Percentiles rank a stretch among this genome's conserved stretches.
phyloP scores from a whole-genome alignment of 2,888 invertebrate species.

The Thalpophila matura region DNA sequence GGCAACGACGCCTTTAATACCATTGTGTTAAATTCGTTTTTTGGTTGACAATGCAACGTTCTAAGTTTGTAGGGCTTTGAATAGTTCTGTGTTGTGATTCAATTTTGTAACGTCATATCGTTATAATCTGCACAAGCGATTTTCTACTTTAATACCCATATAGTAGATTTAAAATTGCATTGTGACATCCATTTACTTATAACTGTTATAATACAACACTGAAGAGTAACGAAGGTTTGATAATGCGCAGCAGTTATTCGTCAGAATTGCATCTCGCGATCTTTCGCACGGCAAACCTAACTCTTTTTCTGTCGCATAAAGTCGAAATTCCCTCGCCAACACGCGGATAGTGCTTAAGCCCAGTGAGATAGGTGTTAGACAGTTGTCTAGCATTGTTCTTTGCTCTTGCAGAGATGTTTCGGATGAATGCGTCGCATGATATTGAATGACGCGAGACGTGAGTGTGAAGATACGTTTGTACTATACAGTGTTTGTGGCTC shows the following conservation, averaged over 20 bases:
- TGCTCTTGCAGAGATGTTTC: slow-evolving; percentile 67
- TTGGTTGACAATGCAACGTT: slow-evolving; percentile 68
- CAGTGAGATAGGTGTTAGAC: slow-evolving; percentile 71
- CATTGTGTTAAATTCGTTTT: slow-evolving; percentile 74
- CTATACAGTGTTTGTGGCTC: slow-evolving; percentile 43
- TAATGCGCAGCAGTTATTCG: slow-evolving; percentile 74
- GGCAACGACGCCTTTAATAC: slow-evolving; percentile 64
- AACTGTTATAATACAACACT: slow-evolving; percentile 16
- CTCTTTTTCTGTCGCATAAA: slow-evolving; percentile 52
- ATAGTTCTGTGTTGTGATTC: slow-evolving; percentile 56
- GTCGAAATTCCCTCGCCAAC: slow-evolving; percentile 46
- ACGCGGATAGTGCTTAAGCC: slow-evolving; percentile 55
- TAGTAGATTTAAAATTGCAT: not conserved
- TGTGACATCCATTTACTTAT: not conserved
- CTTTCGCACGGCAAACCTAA: slow-evolving; percentile 32
- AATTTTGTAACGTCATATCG: slow-evolving; percentile 19
- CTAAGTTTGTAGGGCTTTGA: slow-evolving; percentile 74
- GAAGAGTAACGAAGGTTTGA: slow-evolving; percentile 76
- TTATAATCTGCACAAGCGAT: not conserved
- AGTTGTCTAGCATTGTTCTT: slow-evolving; percentile 70
- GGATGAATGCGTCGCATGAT: slow-evolving; percentile 67
- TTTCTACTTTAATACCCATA: not conserved
- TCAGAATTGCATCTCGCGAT: slow-evolving; percentile 72
- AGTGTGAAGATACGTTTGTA: slow-evolving; percentile 59
- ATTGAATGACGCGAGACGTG: slow-evolving; percentile 63